Conservation (phyloP, 1,140 invertebrate species). For the Physella acuta region DNA sequence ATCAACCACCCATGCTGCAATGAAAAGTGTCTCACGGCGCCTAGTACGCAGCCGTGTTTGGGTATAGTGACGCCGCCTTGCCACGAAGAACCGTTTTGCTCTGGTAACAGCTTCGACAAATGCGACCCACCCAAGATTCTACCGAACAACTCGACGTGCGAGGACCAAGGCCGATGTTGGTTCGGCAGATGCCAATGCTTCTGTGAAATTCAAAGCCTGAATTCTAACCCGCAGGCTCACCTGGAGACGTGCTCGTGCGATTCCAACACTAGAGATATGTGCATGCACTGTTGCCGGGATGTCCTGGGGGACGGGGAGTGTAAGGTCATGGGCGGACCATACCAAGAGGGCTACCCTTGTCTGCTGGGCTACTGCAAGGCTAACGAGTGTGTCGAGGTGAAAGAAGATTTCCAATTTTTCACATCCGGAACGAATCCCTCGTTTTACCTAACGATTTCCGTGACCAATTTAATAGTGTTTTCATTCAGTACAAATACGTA, state of each 20-base stretch:
- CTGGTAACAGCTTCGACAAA: background rate
- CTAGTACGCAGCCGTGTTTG: background rate
- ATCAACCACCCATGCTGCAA: background rate
- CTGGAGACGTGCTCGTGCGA: background rate
- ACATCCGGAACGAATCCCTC: too few species aligned
- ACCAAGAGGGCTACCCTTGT: background rate
- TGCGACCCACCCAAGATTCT: background rate
- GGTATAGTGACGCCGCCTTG: background rate
- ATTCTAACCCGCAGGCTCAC: background rate
- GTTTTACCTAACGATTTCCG: too few species aligned
- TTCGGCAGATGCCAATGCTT: background rate
- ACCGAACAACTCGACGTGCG: background rate
- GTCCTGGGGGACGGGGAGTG: background rate
- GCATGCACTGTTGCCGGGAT: background rate
- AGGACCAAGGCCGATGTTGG: background rate
- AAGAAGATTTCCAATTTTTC: too few species aligned
- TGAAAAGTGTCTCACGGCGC: background rate
- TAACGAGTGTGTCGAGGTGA: background rate
- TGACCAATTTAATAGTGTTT: too few species aligned
- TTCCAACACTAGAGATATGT: background rate
- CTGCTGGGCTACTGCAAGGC: background rate
- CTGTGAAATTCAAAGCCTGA: background rate
- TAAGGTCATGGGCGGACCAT: background rate
- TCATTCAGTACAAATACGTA: too few species aligned
- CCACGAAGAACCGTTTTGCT: background rate